These are phyloP conservation scores for Latrodectus elegans DNA, from an alignment of 2,888 invertebrate species.

Conservation along the genomic window DNA sequence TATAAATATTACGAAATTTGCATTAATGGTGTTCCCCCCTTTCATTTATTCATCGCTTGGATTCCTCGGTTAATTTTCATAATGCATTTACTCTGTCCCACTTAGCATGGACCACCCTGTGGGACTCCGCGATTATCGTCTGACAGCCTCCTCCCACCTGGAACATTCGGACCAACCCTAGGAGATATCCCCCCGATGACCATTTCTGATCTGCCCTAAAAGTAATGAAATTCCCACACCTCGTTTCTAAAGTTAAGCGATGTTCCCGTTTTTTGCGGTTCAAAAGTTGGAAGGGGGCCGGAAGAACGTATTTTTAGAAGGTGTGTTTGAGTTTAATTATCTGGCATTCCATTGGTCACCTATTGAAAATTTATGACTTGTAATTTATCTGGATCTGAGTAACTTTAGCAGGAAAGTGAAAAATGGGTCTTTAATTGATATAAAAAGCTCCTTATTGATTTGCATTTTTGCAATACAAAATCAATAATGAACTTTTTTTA, in stretches of 20 bases:
- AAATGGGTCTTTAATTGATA: neutral
- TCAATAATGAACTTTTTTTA: no score
- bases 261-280: neutral
- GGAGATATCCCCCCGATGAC: conserved; percentile 16
- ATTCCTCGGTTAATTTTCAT: conserved; percentile 68
- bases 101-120: conserved; percentile 36
- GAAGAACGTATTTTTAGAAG: conserved; percentile 54
- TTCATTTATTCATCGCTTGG: conserved; percentile 62
- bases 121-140: conserved; percentile 19
- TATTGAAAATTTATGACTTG: conserved; percentile 47
- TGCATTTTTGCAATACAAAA: no score
- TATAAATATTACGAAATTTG: conserved; percentile 67
- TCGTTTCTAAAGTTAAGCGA: conserved; percentile 32
- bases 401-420: neutral
- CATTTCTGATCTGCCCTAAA: conserved; percentile 29
- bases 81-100: conserved; percentile 65
- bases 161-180: conserved; percentile 33
- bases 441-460: no score
- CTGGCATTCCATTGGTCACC: conserved; percentile 57
- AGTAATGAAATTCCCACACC: conserved; percentile 50
- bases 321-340: conserved; percentile 65
- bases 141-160: conserved; percentile 55
- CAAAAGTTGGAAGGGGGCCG: conserved; percentile 10
- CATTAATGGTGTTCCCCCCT: conserved; percentile 52
- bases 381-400: neutral